These are phyloP conservation scores for Acrocyrtus sp. DNA, from an alignment of 2,888 invertebrate genomes.

Conservation along the genomic window DNA sequence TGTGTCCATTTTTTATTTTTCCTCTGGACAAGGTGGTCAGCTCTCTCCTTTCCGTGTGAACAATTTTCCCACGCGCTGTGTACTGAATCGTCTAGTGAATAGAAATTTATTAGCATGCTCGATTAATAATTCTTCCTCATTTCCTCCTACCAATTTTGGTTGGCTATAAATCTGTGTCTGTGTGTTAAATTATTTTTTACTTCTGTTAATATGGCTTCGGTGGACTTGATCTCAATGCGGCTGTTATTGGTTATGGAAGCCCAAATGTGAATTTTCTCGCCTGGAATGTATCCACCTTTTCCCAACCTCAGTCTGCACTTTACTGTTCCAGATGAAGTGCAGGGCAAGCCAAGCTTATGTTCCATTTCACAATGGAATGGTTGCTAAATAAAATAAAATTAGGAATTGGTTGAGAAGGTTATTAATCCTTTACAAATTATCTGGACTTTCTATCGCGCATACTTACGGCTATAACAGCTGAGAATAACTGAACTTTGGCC, in stretches of 20 bases:
- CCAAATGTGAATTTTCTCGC: conserved; percentile 86
- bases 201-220: conserved; percentile 86
- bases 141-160: no score
- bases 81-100: conserved; percentile 91
- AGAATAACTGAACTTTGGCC: not conserved
- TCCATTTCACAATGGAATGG: conserved; percentile 91
- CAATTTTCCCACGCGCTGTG: conserved; percentile 84
- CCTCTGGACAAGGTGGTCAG: conserved; percentile 82
- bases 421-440: conserved; percentile 1
- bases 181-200: no score
- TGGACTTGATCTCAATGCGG: conserved; percentile 84
- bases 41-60: conserved; percentile 87
- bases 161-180: no score
- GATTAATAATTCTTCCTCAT: no score
- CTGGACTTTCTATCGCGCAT: not conserved
- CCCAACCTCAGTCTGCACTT: conserved; percentile 87
- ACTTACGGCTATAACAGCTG: conserved; percentile 10
- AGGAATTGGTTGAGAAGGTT: not conserved
- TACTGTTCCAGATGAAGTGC: conserved; percentile 88
- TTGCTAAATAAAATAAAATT: conserved; percentile 72
- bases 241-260: conserved; percentile 88
- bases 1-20: conserved; percentile 82
- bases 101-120: no score
- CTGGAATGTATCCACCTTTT: conserved; percentile 94
- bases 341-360: conserved; percentile 84